Base-by-base conservation (phyloP, 2,888 invertebrate genomes). In the Dorcus parallelipipedus region DNA sequence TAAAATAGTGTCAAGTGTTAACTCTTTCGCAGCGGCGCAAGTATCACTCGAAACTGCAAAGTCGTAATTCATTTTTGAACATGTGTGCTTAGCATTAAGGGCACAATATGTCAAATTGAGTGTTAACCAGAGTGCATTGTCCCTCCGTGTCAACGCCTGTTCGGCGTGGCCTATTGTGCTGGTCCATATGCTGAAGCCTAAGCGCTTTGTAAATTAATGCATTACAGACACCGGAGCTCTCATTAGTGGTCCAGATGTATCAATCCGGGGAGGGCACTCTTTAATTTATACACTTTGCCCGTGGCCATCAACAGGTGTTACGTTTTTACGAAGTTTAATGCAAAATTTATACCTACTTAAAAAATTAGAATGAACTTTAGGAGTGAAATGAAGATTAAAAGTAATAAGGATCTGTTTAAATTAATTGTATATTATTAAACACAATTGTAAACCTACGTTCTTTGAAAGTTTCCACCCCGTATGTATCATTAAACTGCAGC, bases 41-140 rank as follows among this genome's bases (percentile, higher is more conserved):
- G 26, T 33, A 33, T 33, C 26, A 33, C 26, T 33, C 26, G 26
- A 33, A 33, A 33, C 7, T 20, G 23, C n/a, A 45, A 45, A 45
- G 9, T 45, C 56, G 57, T 64, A 64, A 64, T 64, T 61, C 61
- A 57, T 64, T 58, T 61, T 64, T 60, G 63, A 61, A 66, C 65
- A 65, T 65, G 65, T 65, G 64, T 57, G 59, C 56, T 59, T 56
- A 57, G 61, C 33, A 52, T 54, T 54, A 53, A 49, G 56, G 60
- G 57, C 62, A 76, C 78, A 78, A 78, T 78, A 77, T 75, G 76
- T 72, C 76, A 78, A 78, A 78, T 78, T 78, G 78, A 76, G 78
- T 76, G 78, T 77, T 75, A 78, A 78, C 76, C 69, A 69, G 66
- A 58, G 65, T 54, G 54, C 54, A 49, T 58, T 64, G 56, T 56